Conservation (phyloP, 2,888 invertebrate species). For the Mongoloraphidia duomilia region DNA sequence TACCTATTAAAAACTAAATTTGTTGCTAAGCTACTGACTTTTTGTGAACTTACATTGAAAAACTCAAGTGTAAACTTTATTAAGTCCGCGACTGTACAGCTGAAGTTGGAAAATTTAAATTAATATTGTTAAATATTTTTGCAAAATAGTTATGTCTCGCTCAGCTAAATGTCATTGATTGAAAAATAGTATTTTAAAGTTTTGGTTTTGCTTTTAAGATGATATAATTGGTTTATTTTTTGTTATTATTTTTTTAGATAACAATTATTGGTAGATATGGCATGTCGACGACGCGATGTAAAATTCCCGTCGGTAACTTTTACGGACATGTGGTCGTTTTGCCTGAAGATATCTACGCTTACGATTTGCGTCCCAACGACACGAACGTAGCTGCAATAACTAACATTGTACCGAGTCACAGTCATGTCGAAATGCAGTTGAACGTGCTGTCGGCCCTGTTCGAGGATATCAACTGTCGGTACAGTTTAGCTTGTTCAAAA, state of each 20-base stretch:
- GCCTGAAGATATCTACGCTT: slow-evolving; percentile 17
- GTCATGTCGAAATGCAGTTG: slow-evolving; percentile 40
- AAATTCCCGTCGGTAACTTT: slow-evolving; percentile 85
- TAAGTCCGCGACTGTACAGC: background rate
- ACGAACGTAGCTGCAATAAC: slow-evolving; percentile 21
- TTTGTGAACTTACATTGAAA: too few species aligned
- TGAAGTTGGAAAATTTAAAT: background rate
- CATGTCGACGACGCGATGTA: slow-evolving; percentile 78
- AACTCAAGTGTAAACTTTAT: too few species aligned
- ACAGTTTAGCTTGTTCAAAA: slow-evolving; percentile 73
- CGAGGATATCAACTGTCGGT: slow-evolving; percentile 67
- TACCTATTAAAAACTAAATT: too few species aligned
- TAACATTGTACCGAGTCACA: slow-evolving; percentile 20
- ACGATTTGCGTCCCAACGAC: slow-evolving; percentile 33
- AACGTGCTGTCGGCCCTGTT: slow-evolving; percentile 52
- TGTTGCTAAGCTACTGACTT: too few species aligned
- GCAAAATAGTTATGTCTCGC: too few species aligned
- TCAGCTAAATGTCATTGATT: background rate
- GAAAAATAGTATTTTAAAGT: background rate
- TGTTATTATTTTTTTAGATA: slow-evolving; percentile 38
- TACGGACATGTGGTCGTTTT: slow-evolving; percentile 79
- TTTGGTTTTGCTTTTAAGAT: background rate
- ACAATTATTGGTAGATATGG: slow-evolving; percentile 85
- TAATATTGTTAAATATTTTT: background rate
- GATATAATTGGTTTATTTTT: slow-evolving; percentile 4